phyloP scores from a whole-genome alignment of 2,113 vertebrate genomes.

The Archocentrus centrarchus region DNA sequence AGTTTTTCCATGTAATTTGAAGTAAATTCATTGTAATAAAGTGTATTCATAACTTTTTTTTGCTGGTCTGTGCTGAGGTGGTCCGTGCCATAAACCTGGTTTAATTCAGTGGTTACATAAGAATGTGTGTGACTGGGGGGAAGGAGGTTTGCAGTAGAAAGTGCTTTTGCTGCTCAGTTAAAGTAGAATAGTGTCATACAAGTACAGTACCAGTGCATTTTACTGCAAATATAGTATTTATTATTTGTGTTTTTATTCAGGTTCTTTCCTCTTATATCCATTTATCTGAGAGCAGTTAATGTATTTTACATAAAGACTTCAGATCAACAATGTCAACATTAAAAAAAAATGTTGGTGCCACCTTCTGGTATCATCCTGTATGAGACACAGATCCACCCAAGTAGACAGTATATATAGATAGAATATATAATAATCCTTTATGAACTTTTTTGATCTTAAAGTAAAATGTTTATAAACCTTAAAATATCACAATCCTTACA shows the following conservation, averaged over 20 bases:
- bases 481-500: not conserved
- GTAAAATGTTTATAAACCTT: not conserved
- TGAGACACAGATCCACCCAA: not conserved
- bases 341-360: not conserved
- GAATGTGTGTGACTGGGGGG: not conserved
- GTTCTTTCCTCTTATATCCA: not conserved
- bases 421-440: not conserved
- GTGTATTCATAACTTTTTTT: not conserved
- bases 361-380: not conserved
- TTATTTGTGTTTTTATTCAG: not conserved
- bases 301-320: rapidly evolving
- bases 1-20: not conserved
- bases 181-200: no score
- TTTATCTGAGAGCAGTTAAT: not conserved
- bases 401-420: not conserved
- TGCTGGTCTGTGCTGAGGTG: not conserved
- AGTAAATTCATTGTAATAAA: not conserved
- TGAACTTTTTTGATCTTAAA: not conserved
- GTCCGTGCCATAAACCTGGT: not conserved
- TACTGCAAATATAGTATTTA: not conserved
- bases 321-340: not conserved
- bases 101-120: not conserved
- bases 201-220: not conserved
- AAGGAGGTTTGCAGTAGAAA: no score
- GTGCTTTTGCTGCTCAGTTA: no score